Base-by-base conservation (phyloP, 2,888 invertebrate species). In the Dexiosoma caninum region DNA sequence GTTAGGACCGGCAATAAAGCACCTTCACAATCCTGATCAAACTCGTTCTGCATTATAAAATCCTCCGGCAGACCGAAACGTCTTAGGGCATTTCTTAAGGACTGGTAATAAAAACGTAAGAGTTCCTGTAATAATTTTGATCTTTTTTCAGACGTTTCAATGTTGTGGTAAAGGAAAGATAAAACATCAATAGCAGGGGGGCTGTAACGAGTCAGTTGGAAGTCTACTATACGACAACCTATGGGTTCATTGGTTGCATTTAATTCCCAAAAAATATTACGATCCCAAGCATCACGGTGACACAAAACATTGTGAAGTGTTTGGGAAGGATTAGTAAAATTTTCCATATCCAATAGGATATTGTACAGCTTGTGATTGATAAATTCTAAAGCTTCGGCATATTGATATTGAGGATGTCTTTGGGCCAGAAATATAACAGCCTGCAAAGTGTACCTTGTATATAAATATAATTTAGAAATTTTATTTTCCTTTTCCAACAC, bases 151-250 rank as follows among this genome's bases (percentile, higher is more conserved):
- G 85, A 83, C 0, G 88, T 86, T 2, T 91, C 87, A 37, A 75
- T 60, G 75, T 91, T 91, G 4, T 92, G 86, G 64, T 91, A 91
- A 0, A 93, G 85, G 19, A 91, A 85, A 27, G 90, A 89, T 7
- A 91, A 85, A 1, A 93, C 87, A 83, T 93, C 93, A 59, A 92
- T 90, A 0, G 92, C 89, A 1, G 93, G 92, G 0, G 93, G 92
- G 19, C 89, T 89, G 78, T 93, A 93, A n/a, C 92, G 89, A 0
- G 90, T 84, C 69, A 92, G 83, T 83, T 93, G 93, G 83, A 91
- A 93, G 85, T 93, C 93, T 1, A 93, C 90, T 30, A 93, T 84
- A 37, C 91, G 85, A 75, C 92, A 92, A 6, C 88, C 88, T 0
- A 88, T 84, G 1, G 90, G 89, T 40, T 64, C 40, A 2, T 53